Evolutionary conservation across 64 coral and sea anemone species (phyloP).

Genomic region (Hydrozoanthus tunicans): DNA sequence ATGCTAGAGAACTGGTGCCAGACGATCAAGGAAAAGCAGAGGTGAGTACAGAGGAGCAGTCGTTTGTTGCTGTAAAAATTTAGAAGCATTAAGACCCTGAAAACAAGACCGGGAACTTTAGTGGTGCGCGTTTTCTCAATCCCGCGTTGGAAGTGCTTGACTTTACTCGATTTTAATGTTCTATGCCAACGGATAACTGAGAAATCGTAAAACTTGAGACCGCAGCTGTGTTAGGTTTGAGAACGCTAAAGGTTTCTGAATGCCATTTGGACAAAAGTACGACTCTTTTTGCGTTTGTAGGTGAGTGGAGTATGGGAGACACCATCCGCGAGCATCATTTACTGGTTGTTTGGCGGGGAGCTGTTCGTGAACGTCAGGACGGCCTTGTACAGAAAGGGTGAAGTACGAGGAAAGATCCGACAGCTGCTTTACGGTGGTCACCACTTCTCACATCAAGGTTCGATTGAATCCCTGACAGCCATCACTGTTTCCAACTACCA

Average conservation of each 20-base stretch:
- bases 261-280: not conserved
- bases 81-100: not conserved
- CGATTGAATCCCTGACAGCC: not conserved
- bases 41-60: not conserved
- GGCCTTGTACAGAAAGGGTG: constrained; percentile 56
- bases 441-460: constrained; percentile 72
- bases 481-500: not conserved
- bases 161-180: too few species aligned
- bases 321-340: constrained; percentile 63
- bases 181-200: too few species aligned
- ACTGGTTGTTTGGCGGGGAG: constrained; percentile 68
- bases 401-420: constrained; percentile 65
- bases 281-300: constrained; percentile 6
- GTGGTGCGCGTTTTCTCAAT: too few species aligned
- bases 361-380: constrained; percentile 77
- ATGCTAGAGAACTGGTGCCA: constrained; percentile 1
- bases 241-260: not conserved
- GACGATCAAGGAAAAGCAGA: constrained; percentile 48
- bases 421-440: constrained; percentile 74
- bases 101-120: too few species aligned
- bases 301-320: constrained; percentile 70
- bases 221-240: too few species aligned
- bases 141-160: too few species aligned
- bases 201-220: too few species aligned
- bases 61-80: not conserved